Conservation (phyloP, 2,797 vertebrate genomes). For the Dendrocincla fuliginosa region DNA sequence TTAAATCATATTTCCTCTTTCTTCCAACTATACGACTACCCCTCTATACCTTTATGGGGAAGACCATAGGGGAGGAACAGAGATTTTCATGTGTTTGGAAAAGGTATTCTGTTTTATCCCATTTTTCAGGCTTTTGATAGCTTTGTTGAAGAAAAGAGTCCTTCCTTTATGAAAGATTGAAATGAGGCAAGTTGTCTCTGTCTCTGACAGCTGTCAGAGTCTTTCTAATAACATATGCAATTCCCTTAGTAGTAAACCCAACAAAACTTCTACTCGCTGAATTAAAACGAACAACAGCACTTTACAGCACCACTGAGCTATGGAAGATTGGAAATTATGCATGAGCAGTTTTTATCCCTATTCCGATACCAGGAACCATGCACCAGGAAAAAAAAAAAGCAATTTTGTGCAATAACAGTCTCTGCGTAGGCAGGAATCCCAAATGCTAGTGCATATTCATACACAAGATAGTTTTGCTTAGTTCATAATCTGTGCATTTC, state of each 20-base stretch:
- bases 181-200: background rate
- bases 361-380: background rate
- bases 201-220: background rate
- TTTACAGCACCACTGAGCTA: background rate
- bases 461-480: background rate
- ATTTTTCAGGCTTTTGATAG: background rate
- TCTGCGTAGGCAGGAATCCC: constrained; percentile 18
- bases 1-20: background rate
- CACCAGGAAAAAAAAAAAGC: background rate
- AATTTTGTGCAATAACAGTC: constrained; percentile 13
- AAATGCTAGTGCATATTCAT: constrained; percentile 24
- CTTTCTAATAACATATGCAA: constrained; percentile 4
- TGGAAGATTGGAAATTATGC: constrained; percentile 35
- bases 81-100: background rate
- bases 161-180: constrained; percentile 10
- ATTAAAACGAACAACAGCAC: background rate
- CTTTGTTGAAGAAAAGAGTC: constrained; percentile 16
- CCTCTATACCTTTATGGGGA: background rate
- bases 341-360: constrained; percentile 22
- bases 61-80: background rate
- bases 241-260: constrained; percentile 31
- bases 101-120: constrained; percentile 10
- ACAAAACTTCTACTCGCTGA: constrained; percentile 9
- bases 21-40: background rate
- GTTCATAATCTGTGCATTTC: background rate